Evolutionary conservation across 2,797 vertebrate species (phyloP).

Genomic region (Channallabes apus): DNA sequence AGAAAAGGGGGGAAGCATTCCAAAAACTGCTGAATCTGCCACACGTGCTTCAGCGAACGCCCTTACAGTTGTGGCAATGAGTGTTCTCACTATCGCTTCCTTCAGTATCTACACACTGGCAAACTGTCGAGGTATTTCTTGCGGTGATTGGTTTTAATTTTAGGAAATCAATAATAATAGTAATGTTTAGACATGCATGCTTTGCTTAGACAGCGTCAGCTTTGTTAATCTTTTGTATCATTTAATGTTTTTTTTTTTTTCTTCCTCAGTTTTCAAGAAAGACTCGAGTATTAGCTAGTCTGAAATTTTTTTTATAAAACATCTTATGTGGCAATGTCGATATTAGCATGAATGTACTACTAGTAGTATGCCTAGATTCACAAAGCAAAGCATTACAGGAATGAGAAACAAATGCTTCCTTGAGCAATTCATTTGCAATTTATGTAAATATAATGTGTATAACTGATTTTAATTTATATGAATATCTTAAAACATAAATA

Average conservation of each 20-base stretch:
- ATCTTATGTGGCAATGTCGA: slow-evolving; percentile 30
- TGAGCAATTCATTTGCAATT: slow-evolving; percentile 27
- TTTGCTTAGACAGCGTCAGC: slow-evolving; percentile 82
- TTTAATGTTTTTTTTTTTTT: slow-evolving; percentile 35
- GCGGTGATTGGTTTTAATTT: slow-evolving; percentile 96
- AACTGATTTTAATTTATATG: too few relatives aligned
- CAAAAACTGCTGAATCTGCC: slow-evolving; percentile 94
- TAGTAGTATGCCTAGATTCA: slow-evolving; percentile 36
- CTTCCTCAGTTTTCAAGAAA: slow-evolving; percentile 23
- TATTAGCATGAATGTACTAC: slow-evolving; percentile 41
- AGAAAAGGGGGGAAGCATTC: slow-evolving; percentile 89
- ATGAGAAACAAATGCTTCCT: slow-evolving; percentile 63
- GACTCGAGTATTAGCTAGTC: slow-evolving; percentile 26
- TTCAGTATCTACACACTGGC: slow-evolving; percentile 90
- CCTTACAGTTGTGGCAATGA: slow-evolving; percentile 97
- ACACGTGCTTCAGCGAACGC: slow-evolving; percentile 91
- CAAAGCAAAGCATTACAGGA: slow-evolving; percentile 57
- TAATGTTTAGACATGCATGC: slow-evolving; percentile 91
- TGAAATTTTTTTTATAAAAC: slow-evolving; percentile 29
- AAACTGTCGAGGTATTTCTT: slow-evolving; percentile 98
- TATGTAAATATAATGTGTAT: neutral
- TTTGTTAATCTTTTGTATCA: slow-evolving; percentile 49
- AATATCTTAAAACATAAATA: neutral
- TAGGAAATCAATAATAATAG: slow-evolving; percentile 86
- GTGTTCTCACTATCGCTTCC: slow-evolving; percentile 92